A percentile compares a stretch with the other conserved stretches of the same genome.
Evolutionary conservation across 2,113 vertebrate species (phyloP).

Genomic region (Notechis scutatus): DNA sequence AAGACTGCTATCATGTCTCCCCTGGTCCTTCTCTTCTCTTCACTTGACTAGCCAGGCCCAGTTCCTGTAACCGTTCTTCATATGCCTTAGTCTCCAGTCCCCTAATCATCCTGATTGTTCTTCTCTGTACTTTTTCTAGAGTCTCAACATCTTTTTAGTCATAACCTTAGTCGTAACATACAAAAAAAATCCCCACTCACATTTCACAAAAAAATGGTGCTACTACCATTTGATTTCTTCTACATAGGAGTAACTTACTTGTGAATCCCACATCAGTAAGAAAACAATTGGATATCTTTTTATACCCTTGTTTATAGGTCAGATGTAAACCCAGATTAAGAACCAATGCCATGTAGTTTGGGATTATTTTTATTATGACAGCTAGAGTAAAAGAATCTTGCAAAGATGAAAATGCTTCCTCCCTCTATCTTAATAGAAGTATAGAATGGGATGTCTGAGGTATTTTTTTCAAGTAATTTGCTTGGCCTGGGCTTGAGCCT

Average conservation of each 20-base stretch:
- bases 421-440: background rate
- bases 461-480: background rate
- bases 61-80: no score
- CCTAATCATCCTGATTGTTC: no score
- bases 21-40: no score
- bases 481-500: background rate
- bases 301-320: background rate
- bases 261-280: background rate
- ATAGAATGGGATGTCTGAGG: background rate
- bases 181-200: background rate
- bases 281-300: background rate
- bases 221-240: background rate
- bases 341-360: background rate
- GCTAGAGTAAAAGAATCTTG: background rate
- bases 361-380: background rate
- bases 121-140: no score
- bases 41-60: no score
- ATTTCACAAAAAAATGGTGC: background rate
- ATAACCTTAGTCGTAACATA: background rate
- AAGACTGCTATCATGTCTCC: no score
- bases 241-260: background rate
- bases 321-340: background rate
- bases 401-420: background rate
- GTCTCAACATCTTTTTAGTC: no score
- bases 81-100: no score